Conservation (phyloP, 2,797 vertebrate genomes). For the Spinus pinus region DNA sequence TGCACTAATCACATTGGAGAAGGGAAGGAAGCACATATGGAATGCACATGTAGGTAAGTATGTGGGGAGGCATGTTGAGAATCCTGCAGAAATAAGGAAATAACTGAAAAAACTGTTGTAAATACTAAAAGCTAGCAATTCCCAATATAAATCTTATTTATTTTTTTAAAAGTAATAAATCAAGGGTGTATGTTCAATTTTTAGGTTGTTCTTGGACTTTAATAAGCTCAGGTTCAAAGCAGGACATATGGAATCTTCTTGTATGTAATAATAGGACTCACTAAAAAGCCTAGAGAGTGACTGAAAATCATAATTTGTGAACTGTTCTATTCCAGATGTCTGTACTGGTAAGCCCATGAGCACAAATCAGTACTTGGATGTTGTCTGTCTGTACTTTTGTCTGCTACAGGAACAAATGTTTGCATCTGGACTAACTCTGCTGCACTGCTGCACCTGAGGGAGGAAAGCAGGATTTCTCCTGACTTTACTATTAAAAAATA, state of each 20-base stretch:
- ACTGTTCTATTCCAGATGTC: background rate
- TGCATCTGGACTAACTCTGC: background rate
- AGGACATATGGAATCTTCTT: background rate
- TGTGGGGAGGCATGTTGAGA: background rate
- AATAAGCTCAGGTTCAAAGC: background rate
- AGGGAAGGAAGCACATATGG: slow-evolving; percentile 34
- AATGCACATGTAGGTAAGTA: background rate
- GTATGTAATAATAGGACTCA: background rate
- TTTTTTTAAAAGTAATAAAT: background rate
- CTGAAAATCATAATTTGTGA: background rate
- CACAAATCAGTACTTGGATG: background rate
- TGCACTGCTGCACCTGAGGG: background rate
- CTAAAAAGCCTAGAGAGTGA: background rate
- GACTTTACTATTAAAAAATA: background rate
- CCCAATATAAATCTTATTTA: background rate
- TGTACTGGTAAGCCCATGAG: background rate
- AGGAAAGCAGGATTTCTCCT: background rate
- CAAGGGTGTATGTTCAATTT: background rate
- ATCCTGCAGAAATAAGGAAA: background rate
- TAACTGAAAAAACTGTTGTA: background rate
- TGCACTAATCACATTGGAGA: background rate
- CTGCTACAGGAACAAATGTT: background rate
- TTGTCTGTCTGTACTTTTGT: background rate
- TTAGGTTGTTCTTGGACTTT: background rate
- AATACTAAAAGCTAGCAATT: background rate